Base-by-base conservation (phyloP, 1,140 invertebrate genomes). In the Liolophura sinensis region DNA sequence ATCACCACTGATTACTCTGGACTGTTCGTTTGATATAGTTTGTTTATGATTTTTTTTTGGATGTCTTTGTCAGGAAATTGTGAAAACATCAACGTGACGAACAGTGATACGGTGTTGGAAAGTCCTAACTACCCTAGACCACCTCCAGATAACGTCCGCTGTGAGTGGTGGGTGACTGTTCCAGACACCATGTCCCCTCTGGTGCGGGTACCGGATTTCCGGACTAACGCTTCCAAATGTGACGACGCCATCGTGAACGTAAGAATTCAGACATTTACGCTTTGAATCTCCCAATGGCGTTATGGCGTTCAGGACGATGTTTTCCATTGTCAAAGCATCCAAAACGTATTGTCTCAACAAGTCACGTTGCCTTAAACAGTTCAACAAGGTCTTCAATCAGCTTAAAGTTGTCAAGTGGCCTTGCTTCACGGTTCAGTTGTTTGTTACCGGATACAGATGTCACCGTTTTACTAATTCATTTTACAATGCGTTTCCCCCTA, bases 131-230 rank as follows among this genome's bases (percentile, higher is more conserved):
- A 47, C 22, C 65, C 65, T 1, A 54, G 51, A 6, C 46, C 65
- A n/a, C 60, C 59, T 12, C 65, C 65, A 61, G 65, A 62, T 24
- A 52, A 55, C 46, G 60, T 67, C n/a, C 40, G 27, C 0, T 67
- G 65, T 50, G n/a, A 56, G 18, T 67, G 65, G 65, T 55, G 27
- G 16, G 58, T 67, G 22, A 50, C 50, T 12, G 22, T 60, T 24
- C 31, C 20, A 11, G 18, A 57, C 3, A 25, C 16, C 9, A 12
- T 46, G 22, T 22, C 58, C 25, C 22, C 55, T 18, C 31, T 61
- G 50, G 58, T 67, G 48, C 59, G 58, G 22, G 46, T 60, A 7
- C 27, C 27, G 56, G 20, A 54, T 48, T 31, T 16, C 46, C 18
- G 46, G 24, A 22, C 31, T 25, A n/a, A 20, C 24, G 11, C 50